A percentile compares a stretch with the other conserved stretches of the same genome.
Evolutionary conservation across 37 sponge, comb jelly and placozoan species (phyloP).

Genomic region (Hexactinellida sp.): DNA sequence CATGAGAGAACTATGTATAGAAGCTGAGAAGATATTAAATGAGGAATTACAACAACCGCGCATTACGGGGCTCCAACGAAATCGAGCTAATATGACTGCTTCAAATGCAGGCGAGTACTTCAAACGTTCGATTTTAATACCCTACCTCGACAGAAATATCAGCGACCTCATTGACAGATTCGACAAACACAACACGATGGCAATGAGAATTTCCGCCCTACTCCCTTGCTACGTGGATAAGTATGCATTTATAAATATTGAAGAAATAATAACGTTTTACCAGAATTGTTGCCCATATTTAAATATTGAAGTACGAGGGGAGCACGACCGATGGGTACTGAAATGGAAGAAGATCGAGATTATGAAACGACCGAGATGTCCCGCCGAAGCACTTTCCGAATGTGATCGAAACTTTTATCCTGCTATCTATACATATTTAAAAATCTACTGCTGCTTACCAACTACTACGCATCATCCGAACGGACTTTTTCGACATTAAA

Average conservation of each 20-base stretch:
- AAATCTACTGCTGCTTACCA: constrained; percentile 7
- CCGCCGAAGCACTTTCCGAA: constrained; percentile 15
- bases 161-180: constrained; percentile 12
- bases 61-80: constrained; percentile 1
- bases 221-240: background rate
- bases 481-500: background rate
- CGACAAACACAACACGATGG: constrained; percentile 10
- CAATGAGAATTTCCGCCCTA: background rate
- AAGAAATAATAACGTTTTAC: background rate
- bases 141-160: background rate
- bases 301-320: constrained; percentile 7
- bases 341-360: constrained; percentile 11
- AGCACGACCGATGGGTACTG: background rate
- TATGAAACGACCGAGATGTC: constrained; percentile 1
- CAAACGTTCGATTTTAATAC: constrained; percentile 11
- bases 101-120: constrained; percentile 12
- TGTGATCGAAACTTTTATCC: constrained; percentile 10
- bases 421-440: constrained; percentile 11
- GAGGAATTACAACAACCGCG: constrained; percentile 14
- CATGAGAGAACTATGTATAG: background rate
- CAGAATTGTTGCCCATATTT: constrained; percentile 8
- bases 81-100: constrained; percentile 16
- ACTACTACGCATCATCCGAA: constrained; percentile 11
- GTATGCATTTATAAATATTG: background rate
- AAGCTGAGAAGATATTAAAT: constrained; percentile 3